Evolutionary conservation across 2,888 invertebrate species (phyloP).

Genomic region (Diabrotica balteata): DNA sequence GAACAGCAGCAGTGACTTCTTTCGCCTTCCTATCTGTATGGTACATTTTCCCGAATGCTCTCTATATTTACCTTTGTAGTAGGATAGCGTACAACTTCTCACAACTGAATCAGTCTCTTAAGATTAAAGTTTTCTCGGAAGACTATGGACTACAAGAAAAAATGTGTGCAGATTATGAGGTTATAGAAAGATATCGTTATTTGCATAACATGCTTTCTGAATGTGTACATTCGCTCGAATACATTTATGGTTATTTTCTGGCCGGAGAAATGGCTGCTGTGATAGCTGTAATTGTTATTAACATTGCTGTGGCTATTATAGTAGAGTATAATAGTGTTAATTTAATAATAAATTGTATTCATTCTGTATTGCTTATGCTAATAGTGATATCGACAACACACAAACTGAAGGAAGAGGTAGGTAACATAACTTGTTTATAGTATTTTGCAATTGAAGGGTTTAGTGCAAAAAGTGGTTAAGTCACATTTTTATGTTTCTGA

Average conservation of each 20-base stretch:
- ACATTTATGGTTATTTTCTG: constrained; percentile 4
- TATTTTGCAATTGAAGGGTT: no score
- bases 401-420: constrained; percentile 13
- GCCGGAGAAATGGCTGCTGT: neutral
- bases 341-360: neutral
- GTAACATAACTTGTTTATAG: neutral
- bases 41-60: constrained; percentile 4
- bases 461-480: no score
- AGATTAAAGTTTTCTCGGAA: neutral
- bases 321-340: neutral
- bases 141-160: no score
- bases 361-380: neutral
- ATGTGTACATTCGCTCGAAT: neutral
- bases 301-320: constrained; percentile 5
- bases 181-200: constrained; percentile 3
- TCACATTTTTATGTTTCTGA: no score
- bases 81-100: constrained; percentile 5
- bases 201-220: constrained; percentile 15
- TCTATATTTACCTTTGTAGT: neutral
- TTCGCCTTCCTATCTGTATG: constrained; percentile 1
- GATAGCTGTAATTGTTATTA: neutral
- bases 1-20: neutral
- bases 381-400: neutral
- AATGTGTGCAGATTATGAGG: neutral
- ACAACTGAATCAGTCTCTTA: neutral